Conservation (phyloP, 2,113 vertebrate species). For the Charina bottae region DNA sequence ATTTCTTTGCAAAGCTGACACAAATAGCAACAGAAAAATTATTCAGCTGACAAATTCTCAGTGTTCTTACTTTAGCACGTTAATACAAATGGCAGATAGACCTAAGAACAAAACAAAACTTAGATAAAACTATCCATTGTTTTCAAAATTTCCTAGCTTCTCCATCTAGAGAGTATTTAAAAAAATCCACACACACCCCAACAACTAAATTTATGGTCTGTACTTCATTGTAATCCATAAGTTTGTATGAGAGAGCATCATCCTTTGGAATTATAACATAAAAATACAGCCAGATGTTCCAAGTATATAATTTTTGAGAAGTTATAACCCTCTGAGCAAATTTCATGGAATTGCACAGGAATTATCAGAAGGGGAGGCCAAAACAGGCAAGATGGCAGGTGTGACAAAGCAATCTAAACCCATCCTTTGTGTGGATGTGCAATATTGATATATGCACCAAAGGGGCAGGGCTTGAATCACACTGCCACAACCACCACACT, state of each 20-base stretch:
- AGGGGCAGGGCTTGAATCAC: no score
- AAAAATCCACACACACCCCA: background rate
- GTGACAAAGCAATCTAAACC: no score
- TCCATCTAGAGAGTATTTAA: conserved; percentile 41
- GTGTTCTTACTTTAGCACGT: conserved; percentile 58
- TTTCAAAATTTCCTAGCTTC: conserved; percentile 49
- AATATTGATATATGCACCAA: no score
- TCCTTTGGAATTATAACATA: conserved; percentile 37
- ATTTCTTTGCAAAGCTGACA: conserved; percentile 56
- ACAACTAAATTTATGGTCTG: conserved; percentile 12
- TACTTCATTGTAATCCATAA: conserved; percentile 27
- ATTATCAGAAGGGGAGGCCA: no score
- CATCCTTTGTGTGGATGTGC: no score
- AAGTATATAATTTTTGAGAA: background rate
- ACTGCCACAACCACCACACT: no score
- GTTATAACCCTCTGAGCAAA: background rate
- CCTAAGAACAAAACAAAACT: conserved; percentile 40
- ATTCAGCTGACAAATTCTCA: conserved; percentile 61
- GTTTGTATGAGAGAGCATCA: conserved; percentile 1
- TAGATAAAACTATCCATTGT: conserved; percentile 38
- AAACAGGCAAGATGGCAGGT: no score
- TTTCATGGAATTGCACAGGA: background rate
- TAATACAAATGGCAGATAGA: conserved; percentile 63
- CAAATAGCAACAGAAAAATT: conserved; percentile 61
- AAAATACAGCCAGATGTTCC: conserved; percentile 38